Evolutionary conservation across 2,113 vertebrate species (phyloP), one percentile per base, ranked within the genome.

Genomic region (Orycteropus afer): DNA sequence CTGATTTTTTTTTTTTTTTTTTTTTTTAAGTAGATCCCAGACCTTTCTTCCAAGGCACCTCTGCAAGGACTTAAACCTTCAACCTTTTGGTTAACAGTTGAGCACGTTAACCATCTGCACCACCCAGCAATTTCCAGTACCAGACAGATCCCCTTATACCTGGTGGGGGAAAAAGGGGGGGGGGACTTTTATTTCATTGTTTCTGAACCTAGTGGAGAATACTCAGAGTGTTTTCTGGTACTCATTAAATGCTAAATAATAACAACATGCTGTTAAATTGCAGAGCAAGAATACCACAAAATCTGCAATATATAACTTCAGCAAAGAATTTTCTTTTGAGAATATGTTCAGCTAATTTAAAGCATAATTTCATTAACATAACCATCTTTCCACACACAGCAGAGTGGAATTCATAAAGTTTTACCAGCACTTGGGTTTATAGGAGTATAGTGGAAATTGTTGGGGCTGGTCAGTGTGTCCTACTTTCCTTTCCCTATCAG

Each of bases 321-420:
- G 95, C 92, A 94, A 93, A 92, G 92, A 94, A 92, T 91, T 92
- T 95, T 96, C 96, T 94, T 97, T 96, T 82, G 97, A 96, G 96
- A 97, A 86, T 97, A 96, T 80, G 92, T 93, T 97, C 29, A 51
- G 89, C 93, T 97, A 97, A 97, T 97, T 96, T 93, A 97, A 97
- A 97, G 95, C 97, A 97, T 97, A 93, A 96, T 96, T 97, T 89
- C 90, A 97, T 97, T 97, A 97, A 88, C 92, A 92, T 96, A 96
- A 92, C 69, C 91, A 40, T 96, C 91, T 92, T 93, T 95, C 94
- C 85, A 92, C 92, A 96, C 45, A 77, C 27, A 80, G 85, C 82
- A 61, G 91, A 95, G 57, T 45, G 40, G 81, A 92, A 95, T 91
- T 92, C 74, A 71, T 90, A 89, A 89, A 96, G 82, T 80, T 59